Evolutionary conservation across 1,140 invertebrate genomes (phyloP).

Genomic region (Portunus trituberculatus): DNA sequence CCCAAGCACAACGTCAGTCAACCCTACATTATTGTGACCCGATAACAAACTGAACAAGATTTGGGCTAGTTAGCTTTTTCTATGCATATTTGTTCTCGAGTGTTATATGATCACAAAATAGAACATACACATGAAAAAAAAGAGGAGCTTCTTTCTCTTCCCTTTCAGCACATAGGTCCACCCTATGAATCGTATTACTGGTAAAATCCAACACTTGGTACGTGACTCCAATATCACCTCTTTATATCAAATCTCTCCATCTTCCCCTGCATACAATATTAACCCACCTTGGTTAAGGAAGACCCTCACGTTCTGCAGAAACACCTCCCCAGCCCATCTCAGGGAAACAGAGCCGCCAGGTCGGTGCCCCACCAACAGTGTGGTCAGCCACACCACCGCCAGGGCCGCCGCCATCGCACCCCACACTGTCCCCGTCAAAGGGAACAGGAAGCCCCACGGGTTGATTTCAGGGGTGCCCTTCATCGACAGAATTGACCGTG

Average conservation of each 20-base stretch:
- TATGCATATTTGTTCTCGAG: background rate
- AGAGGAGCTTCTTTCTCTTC: too few species aligned
- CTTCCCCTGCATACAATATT: background rate
- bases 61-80: too few species aligned
- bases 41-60: too few species aligned
- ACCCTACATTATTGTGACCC: background rate
- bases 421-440: slow-evolving; percentile 33
- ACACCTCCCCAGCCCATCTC: background rate
- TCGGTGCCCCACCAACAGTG: background rate
- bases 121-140: background rate
- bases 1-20: background rate
- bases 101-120: background rate
- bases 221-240: too few species aligned
- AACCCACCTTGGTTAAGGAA: background rate
- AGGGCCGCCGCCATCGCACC: background rate
- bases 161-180: too few species aligned
- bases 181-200: too few species aligned
- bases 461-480: slow-evolving; percentile 13
- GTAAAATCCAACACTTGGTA: too few species aligned
- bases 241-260: too few species aligned
- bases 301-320: background rate
- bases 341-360: background rate
- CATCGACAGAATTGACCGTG: background rate
- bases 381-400: background rate
- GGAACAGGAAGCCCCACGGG: slow-evolving; percentile 55